Conservation (phyloP, 2,113 vertebrate species). For the Poicephalus gulielmi region DNA sequence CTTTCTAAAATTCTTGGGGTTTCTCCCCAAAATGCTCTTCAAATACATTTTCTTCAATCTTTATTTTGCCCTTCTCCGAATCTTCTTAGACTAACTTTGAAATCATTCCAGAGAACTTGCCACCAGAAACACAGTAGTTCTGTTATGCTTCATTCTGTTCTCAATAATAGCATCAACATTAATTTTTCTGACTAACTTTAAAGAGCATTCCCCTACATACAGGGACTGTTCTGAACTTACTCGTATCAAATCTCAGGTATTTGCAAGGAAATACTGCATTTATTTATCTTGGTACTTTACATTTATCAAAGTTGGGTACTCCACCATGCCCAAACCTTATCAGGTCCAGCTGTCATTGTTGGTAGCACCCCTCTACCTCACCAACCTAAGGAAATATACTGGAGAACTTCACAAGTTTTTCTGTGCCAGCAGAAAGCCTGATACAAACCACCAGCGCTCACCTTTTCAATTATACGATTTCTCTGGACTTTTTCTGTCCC, state of each 20-base stretch:
- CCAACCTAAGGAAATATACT: neutral
- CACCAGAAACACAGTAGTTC: neutral
- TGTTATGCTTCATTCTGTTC: neutral
- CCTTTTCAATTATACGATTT: neutral
- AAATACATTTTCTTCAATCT: neutral
- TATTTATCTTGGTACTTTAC: neutral
- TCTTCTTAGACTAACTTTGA: neutral
- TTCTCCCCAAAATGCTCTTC: accelerated
- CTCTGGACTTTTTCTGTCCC: neutral
- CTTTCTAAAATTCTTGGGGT: neutral
- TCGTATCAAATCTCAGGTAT: neutral
- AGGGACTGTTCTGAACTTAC: neutral
- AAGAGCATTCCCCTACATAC: neutral
- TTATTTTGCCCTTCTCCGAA: neutral
- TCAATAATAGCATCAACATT: neutral
- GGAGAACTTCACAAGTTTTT: neutral
- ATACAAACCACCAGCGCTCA: accelerated
- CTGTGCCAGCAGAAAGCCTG: neutral
- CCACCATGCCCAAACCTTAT: neutral
- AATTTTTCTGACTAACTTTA: neutral
- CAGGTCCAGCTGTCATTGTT: neutral
- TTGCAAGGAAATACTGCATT: neutral
- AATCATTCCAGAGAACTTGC: neutral
- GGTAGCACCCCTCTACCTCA: neutral
- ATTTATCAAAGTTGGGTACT: neutral